Evolutionary conservation across 1,140 invertebrate species (phyloP).

Genomic region (Hetaerina americana): DNA sequence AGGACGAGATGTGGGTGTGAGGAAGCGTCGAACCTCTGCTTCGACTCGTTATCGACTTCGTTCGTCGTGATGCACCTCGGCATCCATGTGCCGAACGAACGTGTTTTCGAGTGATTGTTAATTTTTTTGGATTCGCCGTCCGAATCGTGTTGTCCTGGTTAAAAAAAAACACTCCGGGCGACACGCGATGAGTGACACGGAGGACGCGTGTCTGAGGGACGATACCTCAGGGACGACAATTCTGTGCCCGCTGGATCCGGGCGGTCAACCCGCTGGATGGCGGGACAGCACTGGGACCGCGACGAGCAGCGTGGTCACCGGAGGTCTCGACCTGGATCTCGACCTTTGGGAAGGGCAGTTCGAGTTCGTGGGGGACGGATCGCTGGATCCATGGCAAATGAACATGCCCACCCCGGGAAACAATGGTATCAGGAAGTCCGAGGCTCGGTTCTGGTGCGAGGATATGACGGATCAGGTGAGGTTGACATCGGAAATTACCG

Average conservation of each 20-base stretch:
- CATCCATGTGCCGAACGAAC: too few species aligned
- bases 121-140: too few species aligned
- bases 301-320: background rate
- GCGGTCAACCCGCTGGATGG: too few species aligned
- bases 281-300: background rate
- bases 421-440: constrained; percentile 18
- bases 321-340: constrained; percentile 47
- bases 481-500: too few species aligned
- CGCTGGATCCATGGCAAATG: background rate
- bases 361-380: constrained; percentile 48
- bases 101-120: too few species aligned
- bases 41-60: too few species aligned
- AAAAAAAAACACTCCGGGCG: too few species aligned
- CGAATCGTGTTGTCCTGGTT: too few species aligned
- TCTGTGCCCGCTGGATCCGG: background rate
- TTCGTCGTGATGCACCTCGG: too few species aligned
- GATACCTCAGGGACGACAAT: background rate
- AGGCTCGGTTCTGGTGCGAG: constrained; percentile 38
- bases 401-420: background rate
- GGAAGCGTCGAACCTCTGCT: too few species aligned
- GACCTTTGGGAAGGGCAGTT: constrained; percentile 80
- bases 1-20: too few species aligned
- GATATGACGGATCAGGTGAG: constrained; percentile 39
- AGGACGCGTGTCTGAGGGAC: background rate
- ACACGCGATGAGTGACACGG: constrained; percentile 8